Evolutionary conservation across 1,140 invertebrate species (phyloP).

Genomic region (Bemisia tabaci): DNA sequence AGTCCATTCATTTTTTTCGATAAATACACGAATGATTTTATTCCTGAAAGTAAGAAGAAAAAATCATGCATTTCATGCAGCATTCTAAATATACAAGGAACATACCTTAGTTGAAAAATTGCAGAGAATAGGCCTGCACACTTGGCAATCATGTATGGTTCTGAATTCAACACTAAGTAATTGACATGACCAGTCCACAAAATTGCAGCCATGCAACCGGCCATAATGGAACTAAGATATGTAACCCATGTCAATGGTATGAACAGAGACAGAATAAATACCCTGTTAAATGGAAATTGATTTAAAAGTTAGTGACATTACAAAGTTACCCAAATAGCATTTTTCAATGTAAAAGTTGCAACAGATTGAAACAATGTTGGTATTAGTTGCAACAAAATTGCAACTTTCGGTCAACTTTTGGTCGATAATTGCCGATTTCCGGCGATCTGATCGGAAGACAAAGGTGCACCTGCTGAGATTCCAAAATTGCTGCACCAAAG

Average conservation of each 20-base stretch:
- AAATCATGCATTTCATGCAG: background rate
- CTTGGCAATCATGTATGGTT: conserved; percentile 67
- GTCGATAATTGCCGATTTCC: conserved; percentile 12
- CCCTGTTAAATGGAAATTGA: conserved; percentile 34
- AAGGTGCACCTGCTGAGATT: too few relatives aligned
- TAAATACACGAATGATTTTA: too few relatives aligned
- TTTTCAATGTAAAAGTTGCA: too few relatives aligned
- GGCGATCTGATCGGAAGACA: too few relatives aligned
- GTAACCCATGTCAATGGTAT: conserved; percentile 66
- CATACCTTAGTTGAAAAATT: conserved; percentile 71
- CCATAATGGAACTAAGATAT: conserved; percentile 66
- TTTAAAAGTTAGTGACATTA: conserved; percentile 17
- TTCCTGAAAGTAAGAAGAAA: too few relatives aligned
- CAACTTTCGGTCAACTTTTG: too few relatives aligned
- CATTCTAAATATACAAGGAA: conserved; percentile 8
- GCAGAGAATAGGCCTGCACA: conserved; percentile 95
- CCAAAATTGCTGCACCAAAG: too few relatives aligned
- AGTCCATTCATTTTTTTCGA: too few relatives aligned
- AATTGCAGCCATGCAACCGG: conserved; percentile 77
- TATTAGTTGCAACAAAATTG: too few relatives aligned
- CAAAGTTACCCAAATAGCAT: too few relatives aligned
- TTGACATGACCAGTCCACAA: conserved; percentile 88
- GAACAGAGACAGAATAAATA: conserved; percentile 71
- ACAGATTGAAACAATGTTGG: too few relatives aligned
- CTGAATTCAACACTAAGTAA: conserved; percentile 82